These are phyloP conservation scores for Cebuella pygmaea DNA, from an alignment of 2,797 vertebrate species.

Conservation along the genomic window DNA sequence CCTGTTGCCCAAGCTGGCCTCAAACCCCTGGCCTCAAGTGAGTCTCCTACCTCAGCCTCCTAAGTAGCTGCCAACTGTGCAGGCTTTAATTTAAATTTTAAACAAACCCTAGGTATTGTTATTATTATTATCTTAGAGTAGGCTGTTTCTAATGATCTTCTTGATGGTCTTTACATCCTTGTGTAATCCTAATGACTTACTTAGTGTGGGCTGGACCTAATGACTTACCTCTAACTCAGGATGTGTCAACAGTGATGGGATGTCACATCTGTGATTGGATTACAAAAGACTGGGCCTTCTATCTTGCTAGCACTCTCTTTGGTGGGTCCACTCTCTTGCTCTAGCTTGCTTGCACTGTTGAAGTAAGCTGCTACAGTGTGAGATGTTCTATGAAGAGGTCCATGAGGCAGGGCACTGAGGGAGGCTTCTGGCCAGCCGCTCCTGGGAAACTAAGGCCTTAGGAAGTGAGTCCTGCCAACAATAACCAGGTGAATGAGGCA, in stretches of 20 bases:
- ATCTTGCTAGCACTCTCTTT: not conserved
- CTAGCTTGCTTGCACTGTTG: not conserved
- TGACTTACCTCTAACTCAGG: conserved; percentile 24
- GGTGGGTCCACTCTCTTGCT: not conserved
- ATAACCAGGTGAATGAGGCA: not conserved
- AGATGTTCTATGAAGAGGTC: not conserved
- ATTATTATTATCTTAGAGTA: conserved; percentile 1
- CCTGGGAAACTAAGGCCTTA: not conserved
- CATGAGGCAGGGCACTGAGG: not conserved
- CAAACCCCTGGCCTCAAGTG: not conserved
- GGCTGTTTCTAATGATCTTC: conserved; percentile 17
- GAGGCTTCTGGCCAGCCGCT: not conserved
- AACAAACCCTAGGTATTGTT: not conserved
- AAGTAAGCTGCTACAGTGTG: not conserved
- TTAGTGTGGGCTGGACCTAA: not conserved
- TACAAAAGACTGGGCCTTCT: conserved; percentile 20
- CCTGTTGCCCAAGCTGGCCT: not conserved
- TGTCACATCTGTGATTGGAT: conserved; percentile 18
- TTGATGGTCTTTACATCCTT: not conserved
- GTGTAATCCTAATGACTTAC: not conserved
- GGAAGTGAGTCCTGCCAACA: not conserved
- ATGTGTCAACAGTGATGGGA: conserved; percentile 1
- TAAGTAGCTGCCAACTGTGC: not conserved
- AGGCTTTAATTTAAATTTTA: conserved; percentile 22
- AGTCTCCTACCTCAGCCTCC: not conserved